Evolutionary conservation across 1,140 invertebrate species (phyloP).

Genomic region (Drosophila teissieri): DNA sequence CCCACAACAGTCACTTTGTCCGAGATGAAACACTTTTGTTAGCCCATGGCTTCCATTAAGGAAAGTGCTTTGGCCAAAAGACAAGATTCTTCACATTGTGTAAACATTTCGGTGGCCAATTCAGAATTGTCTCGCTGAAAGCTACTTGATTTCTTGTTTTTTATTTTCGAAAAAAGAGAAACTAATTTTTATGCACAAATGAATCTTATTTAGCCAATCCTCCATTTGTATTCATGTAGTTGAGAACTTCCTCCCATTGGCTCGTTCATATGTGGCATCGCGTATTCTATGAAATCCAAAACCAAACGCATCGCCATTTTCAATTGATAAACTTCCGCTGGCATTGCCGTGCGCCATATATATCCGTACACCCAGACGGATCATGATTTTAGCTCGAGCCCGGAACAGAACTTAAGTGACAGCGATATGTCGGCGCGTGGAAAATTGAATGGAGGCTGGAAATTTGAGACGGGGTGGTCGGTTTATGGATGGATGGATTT

Average conservation of each 20-base stretch:
- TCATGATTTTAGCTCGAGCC: slow-evolving; percentile 63
- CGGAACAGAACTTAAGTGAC: slow-evolving; percentile 44
- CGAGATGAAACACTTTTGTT: slow-evolving; percentile 8
- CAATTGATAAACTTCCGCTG: slow-evolving; percentile 73
- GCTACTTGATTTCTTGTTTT: slow-evolving; percentile 53
- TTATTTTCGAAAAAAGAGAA: neutral
- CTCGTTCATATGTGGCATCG: slow-evolving; percentile 47
- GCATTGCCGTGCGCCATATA: slow-evolving; percentile 26
- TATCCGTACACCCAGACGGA: slow-evolving; percentile 6
- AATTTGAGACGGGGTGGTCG: slow-evolving; percentile 45
- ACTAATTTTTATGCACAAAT: neutral
- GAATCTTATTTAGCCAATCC: too few relatives aligned
- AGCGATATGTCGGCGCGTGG: slow-evolving; percentile 18
- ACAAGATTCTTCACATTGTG: slow-evolving; percentile 47
- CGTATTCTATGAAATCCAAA: slow-evolving; percentile 56
- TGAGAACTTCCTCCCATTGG: slow-evolving; percentile 31
- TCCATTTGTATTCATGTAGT: neutral
- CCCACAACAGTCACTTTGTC: slow-evolving; percentile 22
- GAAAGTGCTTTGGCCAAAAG: slow-evolving; percentile 38
- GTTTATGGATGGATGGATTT: slow-evolving; percentile 41
- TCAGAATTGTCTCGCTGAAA: slow-evolving; percentile 39
- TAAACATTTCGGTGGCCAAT: slow-evolving; percentile 66
- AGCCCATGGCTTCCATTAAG: slow-evolving; percentile 50
- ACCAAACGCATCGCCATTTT: slow-evolving; percentile 73
- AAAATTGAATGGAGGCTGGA: slow-evolving; percentile 19